Base-by-base conservation (phyloP, 2,113 vertebrate genomes). In the Sinocyclocheilus anshuiensis region DNA sequence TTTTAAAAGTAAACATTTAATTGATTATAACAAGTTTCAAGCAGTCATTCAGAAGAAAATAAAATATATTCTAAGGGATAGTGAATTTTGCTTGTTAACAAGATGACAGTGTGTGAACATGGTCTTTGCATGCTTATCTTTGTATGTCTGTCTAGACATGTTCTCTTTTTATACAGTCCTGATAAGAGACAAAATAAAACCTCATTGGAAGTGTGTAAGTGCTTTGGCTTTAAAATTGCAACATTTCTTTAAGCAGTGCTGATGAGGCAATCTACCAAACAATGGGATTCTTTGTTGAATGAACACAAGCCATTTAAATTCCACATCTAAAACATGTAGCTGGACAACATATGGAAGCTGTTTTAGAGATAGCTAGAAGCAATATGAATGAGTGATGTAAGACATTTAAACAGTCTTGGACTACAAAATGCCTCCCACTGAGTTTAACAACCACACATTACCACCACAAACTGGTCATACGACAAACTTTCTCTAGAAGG, bases 291-390 rank as follows among this genome's bases (percentile, higher is more conserved):
- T 67, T 63, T 85, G 77, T 48, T 81, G 8, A 57, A 20, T 81
- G 55, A 79, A 76, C 65, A 36, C 33, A 71, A 59, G 24, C 12
- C 61, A 42, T 55, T 55, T 71, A 22, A 13, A 55, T 81, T 75
- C 29, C 53, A 39, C n/a, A 11, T 59, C 65, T 72, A 18, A 29
- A 80, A 57, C 6, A 53, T 59, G 42, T 63, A 57, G 83, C 15
- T 57, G 36, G 53, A 59, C 65, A 13, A 77, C 83, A 85, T 83
- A 74, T 82, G 83, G 79, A 67, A 87, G 57, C 77, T 67, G 84
- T 88, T 84, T 69, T 36, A 24, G 77, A 69, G 77, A 81, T 48
- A 78, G 77, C 77, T 82, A 65, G 57, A 24, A 69, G 82, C 82
- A 65, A 74, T 72, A 50, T 22, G 57, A 50, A 42, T 42, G 55